A percentile compares a stretch with the other conserved stretches of the same genome.
Conservation (phyloP, 2,113 vertebrate genomes). For the Gnathonemus longibarbis region DNA sequence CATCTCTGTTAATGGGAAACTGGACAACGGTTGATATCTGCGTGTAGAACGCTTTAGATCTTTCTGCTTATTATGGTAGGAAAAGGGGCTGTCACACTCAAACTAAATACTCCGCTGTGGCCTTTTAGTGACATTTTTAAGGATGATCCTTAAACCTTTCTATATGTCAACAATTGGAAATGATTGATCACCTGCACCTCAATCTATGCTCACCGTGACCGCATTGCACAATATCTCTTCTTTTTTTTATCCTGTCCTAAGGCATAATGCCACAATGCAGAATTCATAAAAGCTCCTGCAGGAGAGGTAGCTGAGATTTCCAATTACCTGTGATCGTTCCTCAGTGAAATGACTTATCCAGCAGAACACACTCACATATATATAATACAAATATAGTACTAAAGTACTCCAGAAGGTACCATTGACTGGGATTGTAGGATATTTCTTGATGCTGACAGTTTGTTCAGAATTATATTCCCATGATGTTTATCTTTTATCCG, state of each 20-base stretch:
- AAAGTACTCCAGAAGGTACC: background rate
- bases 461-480: background rate
- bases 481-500: background rate
- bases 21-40: background rate
- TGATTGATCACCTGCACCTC: conserved; percentile 7
- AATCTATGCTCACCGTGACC: background rate
- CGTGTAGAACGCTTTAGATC: background rate
- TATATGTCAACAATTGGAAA: conserved; percentile 15
- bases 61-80: background rate
- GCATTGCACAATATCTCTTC: conserved; percentile 1
- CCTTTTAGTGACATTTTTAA: conserved; percentile 16
- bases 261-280: background rate
- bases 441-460: background rate
- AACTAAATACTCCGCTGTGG: background rate
- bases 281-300: background rate
- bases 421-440: background rate
- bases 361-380: background rate
- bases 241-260: background rate
- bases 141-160: conserved; percentile 7
- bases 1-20: background rate
- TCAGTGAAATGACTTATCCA: background rate
- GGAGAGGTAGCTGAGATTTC: background rate
- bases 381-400: background rate
- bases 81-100: background rate
- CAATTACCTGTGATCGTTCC: background rate